Evolutionary conservation across 2,113 vertebrate species (phyloP).

Genomic region (Hippopotamus amphibius): DNA sequence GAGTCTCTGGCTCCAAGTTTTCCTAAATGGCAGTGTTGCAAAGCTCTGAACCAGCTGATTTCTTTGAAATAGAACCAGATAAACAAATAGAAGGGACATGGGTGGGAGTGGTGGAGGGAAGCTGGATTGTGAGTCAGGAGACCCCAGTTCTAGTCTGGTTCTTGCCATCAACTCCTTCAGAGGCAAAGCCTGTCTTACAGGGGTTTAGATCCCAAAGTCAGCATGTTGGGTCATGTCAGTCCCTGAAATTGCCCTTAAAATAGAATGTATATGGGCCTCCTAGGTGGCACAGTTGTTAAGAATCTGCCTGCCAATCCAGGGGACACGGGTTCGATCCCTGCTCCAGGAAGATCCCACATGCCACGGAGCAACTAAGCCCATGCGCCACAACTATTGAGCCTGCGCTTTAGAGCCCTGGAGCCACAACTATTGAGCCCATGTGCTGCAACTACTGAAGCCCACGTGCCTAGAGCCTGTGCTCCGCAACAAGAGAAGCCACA

Average conservation of each 20-base stretch:
- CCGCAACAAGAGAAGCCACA: no score
- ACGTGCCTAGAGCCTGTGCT: no score
- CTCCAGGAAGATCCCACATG: no score
- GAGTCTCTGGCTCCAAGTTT: slow-evolving; percentile 1
- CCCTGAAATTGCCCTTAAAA: neutral
- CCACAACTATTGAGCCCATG: no score
- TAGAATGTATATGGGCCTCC: neutral
- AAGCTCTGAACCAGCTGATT: neutral
- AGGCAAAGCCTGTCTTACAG: neutral
- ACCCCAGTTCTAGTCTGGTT: neutral
- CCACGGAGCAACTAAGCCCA: no score
- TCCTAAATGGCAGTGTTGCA: slow-evolving; percentile 12
- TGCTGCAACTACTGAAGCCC: no score
- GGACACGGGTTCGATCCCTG: no score
- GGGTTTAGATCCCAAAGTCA: neutral
- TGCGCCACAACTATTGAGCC: no score
- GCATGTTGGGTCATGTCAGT: neutral
- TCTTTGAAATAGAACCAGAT: slow-evolving; percentile 22
- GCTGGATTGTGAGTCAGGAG: neutral
- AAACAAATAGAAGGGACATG: neutral
- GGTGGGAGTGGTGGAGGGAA: neutral
- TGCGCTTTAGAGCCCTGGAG: no score
- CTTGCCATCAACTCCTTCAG: neutral
- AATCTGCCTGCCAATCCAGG: no score
- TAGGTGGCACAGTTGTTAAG: no score